Evolutionary conservation across 2,797 vertebrate genomes (phyloP).

Genomic region (Rhinichthys osculus): DNA sequence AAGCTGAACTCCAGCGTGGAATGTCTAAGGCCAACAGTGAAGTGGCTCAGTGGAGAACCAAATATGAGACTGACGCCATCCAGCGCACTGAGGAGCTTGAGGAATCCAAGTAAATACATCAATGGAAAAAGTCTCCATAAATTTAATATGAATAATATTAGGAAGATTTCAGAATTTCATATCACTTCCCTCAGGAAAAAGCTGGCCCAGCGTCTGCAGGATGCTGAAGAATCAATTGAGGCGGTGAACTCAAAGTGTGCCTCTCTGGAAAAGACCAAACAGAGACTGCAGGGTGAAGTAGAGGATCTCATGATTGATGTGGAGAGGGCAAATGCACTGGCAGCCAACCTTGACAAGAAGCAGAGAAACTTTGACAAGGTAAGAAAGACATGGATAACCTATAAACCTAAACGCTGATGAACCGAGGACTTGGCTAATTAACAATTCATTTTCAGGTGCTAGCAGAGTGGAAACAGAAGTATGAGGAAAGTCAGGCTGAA

Average conservation of each 20-base stretch:
- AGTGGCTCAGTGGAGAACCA: conserved; percentile 86
- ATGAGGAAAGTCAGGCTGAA: conserved; percentile 86
- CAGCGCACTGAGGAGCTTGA: conserved; percentile 85
- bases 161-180: not conserved
- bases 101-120: conserved; percentile 69
- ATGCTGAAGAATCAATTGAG: conserved; percentile 81
- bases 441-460: conserved; percentile 46
- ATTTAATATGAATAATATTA: conserved; percentile 34
- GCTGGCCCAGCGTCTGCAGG: conserved; percentile 81
- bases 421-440: not conserved
- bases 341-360: conserved; percentile 80
- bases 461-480: conserved; percentile 89
- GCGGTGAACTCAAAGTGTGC: conserved; percentile 84
- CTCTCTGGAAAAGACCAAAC: conserved; percentile 84
- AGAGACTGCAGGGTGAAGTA: conserved; percentile 82
- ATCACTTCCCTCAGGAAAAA: conserved; percentile 74
- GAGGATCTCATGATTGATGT: conserved; percentile 84
- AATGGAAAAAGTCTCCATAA: not conserved
- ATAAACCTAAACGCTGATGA: not conserved
- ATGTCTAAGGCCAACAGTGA: conserved; percentile 87
- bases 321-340: conserved; percentile 79
- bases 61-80: conserved; percentile 86
- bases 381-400: not conserved
- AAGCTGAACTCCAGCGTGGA: conserved; percentile 80
- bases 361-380: conserved; percentile 83